phyloP scores from a whole-genome alignment of 2,113 vertebrate genomes.

The Marmota flaviventris region DNA sequence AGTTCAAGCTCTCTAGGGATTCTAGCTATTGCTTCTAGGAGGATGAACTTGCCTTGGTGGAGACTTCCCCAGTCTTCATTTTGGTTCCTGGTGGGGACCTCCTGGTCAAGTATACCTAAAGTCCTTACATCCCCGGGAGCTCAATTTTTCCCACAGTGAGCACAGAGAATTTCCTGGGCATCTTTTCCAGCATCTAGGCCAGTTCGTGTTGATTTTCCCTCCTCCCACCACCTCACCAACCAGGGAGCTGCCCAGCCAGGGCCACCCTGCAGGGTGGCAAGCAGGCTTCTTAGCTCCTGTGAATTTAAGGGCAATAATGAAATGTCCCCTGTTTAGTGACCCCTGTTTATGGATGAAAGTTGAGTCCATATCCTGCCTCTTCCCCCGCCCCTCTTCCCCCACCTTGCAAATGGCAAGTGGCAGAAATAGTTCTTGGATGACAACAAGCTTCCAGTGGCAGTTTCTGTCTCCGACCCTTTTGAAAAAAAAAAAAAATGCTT shows the following conservation, averaged over 20 bases:
- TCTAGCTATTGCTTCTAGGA: not conserved
- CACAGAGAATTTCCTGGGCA: not conserved
- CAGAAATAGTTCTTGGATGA: conserved; percentile 67
- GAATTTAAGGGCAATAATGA: conserved; percentile 78
- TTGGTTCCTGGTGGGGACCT: not conserved
- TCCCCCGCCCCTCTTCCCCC: not conserved
- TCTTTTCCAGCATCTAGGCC: conserved; percentile 8
- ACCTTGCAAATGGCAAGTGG: conserved; percentile 71
- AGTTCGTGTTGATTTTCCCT: not conserved
- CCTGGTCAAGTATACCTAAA: not conserved
- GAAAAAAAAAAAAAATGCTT: not conserved
- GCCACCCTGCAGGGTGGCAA: conserved; percentile 57
- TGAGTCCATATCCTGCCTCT: conserved; percentile 69
- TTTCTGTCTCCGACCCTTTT: conserved; percentile 66
- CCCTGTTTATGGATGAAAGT: conserved; percentile 76
- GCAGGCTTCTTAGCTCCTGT: conserved; percentile 48
- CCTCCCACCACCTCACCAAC: conserved; percentile 21
- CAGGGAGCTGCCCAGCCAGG: not conserved
- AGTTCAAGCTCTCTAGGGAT: not conserved
- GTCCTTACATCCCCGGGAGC: not conserved
- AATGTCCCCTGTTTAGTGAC: conserved; percentile 78
- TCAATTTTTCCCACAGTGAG: not conserved
- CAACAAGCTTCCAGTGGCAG: conserved; percentile 64
- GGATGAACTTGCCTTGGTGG: not conserved
- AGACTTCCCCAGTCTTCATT: conserved; percentile 3